Evolutionary conservation across 2,797 vertebrate genomes (phyloP).

Genomic region (Pteropus rufus): DNA sequence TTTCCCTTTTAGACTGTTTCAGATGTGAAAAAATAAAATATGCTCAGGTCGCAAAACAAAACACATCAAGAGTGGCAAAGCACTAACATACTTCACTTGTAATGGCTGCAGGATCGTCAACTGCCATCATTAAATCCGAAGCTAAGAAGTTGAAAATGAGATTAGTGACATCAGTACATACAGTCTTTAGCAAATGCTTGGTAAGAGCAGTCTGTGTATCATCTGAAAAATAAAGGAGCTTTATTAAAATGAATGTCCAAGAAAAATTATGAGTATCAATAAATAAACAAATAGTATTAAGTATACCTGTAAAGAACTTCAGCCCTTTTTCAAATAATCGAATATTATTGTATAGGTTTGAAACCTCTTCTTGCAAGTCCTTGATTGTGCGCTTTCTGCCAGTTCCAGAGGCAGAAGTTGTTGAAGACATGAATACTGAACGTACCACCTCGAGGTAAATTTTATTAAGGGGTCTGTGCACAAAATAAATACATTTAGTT

Average conservation of each 20-base stretch:
- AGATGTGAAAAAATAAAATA: constrained; percentile 18
- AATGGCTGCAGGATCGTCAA: constrained; percentile 88
- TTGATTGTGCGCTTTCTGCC: constrained; percentile 93
- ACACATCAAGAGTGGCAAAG: not conserved
- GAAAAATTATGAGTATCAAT: not conserved
- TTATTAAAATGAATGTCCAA: not conserved
- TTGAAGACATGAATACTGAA: constrained; percentile 90
- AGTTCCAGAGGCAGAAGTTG: constrained; percentile 84
- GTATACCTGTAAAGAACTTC: constrained; percentile 92
- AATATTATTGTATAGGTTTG: constrained; percentile 93
- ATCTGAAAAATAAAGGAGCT: constrained; percentile 85
- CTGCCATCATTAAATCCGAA: constrained; percentile 92
- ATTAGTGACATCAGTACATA: constrained; percentile 94
- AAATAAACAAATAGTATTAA: not conserved
- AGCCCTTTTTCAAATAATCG: constrained; percentile 93
- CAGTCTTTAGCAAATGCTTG: constrained; percentile 92
- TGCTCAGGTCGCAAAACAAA: constrained; percentile 5
- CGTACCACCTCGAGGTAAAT: constrained; percentile 92
- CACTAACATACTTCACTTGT: constrained; percentile 87
- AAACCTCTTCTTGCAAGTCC: constrained; percentile 96
- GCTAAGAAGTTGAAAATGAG: constrained; percentile 94
- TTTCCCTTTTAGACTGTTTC: constrained; percentile 30
- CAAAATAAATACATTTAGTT: constrained; percentile 31
- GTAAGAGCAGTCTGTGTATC: constrained; percentile 91
- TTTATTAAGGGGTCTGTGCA: constrained; percentile 90